A percentile compares a stretch with the other conserved stretches of the same genome.
These are phyloP conservation scores for Chloroclysta siterata DNA, from an alignment of 2,888 invertebrate genomes.

Conservation along the genomic window DNA sequence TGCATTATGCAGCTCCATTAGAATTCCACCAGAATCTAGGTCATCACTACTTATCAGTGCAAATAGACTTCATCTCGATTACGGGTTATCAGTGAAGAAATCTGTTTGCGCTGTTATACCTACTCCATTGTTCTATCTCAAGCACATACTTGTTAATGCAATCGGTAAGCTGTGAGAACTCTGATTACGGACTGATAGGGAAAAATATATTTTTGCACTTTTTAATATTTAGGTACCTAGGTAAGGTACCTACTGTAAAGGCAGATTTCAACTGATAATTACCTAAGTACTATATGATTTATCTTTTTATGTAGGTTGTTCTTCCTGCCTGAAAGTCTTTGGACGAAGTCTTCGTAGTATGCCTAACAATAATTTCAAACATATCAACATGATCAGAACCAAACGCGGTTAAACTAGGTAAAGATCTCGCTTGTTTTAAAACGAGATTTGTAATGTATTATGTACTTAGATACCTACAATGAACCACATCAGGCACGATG, in stretches of 20 bases:
- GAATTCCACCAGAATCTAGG: slow-evolving; percentile 45
- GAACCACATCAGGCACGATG: no score
- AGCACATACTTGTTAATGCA: slow-evolving; percentile 40
- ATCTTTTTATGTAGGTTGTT: no score
- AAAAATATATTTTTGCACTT: neutral
- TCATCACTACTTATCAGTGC: slow-evolving; percentile 51
- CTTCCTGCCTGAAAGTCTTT: no score
- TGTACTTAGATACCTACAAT: no score
- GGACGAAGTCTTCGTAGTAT: no score
- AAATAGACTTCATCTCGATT: slow-evolving; percentile 54
- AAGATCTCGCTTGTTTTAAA: no score
- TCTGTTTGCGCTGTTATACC: slow-evolving; percentile 42
- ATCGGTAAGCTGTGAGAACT: slow-evolving; percentile 26
- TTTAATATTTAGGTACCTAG: neutral
- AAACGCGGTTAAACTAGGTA: no score
- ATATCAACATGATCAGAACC: no score
- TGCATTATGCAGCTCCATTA: slow-evolving; percentile 16
- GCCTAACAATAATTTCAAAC: no score
- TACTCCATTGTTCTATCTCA: slow-evolving; percentile 46
- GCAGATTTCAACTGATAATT: no score
- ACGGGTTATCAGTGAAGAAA: slow-evolving; percentile 53
- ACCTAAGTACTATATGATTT: no score
- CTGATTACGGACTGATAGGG: slow-evolving; percentile 9
- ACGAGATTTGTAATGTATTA: no score
- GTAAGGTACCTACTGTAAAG: neutral